These are phyloP conservation scores for Podiceps cristatus DNA, from an alignment of 2,113 vertebrate genomes.

Conservation along the genomic window DNA sequence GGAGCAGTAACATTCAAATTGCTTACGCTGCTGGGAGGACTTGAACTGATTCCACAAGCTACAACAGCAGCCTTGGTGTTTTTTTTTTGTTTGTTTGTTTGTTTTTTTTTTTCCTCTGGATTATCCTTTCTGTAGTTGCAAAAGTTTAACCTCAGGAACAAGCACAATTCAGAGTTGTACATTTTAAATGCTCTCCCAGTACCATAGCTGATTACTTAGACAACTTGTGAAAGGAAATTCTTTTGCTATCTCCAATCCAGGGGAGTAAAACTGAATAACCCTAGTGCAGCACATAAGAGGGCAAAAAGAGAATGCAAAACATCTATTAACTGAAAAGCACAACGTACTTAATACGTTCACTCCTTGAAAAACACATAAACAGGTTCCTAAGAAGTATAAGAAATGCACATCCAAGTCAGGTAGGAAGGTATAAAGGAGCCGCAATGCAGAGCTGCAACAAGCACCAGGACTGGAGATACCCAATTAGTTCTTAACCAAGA, in stretches of 20 bases:
- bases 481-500: not conserved
- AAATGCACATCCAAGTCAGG: accelerated
- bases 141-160: not conserved
- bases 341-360: not conserved
- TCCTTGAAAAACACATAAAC: not conserved
- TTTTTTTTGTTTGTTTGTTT: too few relatives aligned
- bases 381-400: not conserved
- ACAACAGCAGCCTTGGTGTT: accelerated
- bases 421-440: not conserved
- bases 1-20: not conserved
- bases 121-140: not conserved
- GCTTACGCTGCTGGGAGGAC: not conserved
- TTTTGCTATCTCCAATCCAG: not conserved
- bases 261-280: not conserved
- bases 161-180: not conserved
- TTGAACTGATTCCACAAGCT: not conserved
- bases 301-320: not conserved
- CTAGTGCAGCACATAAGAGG: not conserved
- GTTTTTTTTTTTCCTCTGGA: not conserved
- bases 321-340: not conserved
- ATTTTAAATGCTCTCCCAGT: not conserved
- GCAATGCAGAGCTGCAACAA: not conserved
- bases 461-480: not conserved
- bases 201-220: not conserved
- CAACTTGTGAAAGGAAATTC: not conserved